Base-by-base conservation (phyloP, 2,113 vertebrate genomes). In the Poeciliopsis retropinna region DNA sequence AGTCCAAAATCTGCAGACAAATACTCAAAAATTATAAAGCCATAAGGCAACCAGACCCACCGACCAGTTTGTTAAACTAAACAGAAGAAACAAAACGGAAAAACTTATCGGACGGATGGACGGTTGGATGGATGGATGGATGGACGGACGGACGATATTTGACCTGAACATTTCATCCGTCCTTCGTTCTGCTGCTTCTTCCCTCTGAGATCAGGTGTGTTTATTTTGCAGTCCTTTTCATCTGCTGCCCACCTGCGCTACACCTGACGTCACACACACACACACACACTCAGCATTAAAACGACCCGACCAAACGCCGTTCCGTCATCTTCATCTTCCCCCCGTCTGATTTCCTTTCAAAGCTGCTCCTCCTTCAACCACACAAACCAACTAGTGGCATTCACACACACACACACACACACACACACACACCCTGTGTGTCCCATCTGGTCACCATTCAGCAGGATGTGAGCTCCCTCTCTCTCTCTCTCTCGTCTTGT, bases 361-460 rank as follows among this genome's bases (percentile, higher is more conserved):
- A 91, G 90, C 83, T 32, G 73, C 75, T 68, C 37, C 67, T 83
- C 61, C 72, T 87, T 89, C 87, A 91, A 89, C 85, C 76, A 82
- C 83, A 81, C 69, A 25, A 85, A 72, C 34, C 76, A 72, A 76
- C 80, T 83, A 85, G 75, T 80, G 68, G 32, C 76, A 34, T 34
- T 9, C 31, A 34, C 77, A 64, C 62, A 8, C 32, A 8, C 32
- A 32, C 32, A 8, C 32, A 32, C 32, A 32, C 32, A 32, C 32
- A 31, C 31, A 31, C 31, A 32, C 31, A 32, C 31, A 32, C 31
- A 32, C 70, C 66, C 72, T 83, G 81, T 88, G 73, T 90, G 89
- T 91, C 85, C 87, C 91, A 91, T 91, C 84, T 91, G 91, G 85
- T 90, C 91, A 81, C 89, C 88, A 86, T 87, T 86, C 88, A 76